Evolutionary conservation across 2,888 invertebrate genomes (phyloP).

Genomic region (Sicus ferrugineus): DNA sequence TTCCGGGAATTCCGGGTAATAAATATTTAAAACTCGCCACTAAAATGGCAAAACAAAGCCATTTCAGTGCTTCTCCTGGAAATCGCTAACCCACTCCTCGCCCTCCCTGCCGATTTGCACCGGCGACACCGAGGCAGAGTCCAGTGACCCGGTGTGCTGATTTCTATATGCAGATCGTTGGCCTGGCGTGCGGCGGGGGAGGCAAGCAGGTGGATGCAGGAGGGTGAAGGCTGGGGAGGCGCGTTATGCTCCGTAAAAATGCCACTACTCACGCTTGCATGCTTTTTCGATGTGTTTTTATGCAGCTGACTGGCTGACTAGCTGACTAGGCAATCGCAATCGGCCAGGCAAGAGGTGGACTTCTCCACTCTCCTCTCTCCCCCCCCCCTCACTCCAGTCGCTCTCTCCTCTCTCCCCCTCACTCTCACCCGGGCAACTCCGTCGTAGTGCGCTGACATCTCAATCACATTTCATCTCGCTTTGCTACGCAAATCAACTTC

Average conservation of each 20-base stretch:
- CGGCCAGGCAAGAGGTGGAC: background rate
- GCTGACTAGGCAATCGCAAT: background rate
- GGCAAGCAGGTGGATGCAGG: background rate
- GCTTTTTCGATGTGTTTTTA: conserved; percentile 12
- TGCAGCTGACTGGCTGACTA: conserved; percentile 13
- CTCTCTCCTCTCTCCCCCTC: background rate
- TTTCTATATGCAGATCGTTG: background rate
- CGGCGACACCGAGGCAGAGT: background rate
- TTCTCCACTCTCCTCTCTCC: too few relatives aligned
- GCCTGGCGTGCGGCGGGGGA: background rate
- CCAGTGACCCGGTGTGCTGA: conserved; percentile 22
- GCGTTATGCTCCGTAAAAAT: background rate
- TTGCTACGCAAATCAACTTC: background rate
- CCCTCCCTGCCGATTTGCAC: too few relatives aligned
- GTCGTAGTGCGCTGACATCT: background rate
- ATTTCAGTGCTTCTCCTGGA: background rate
- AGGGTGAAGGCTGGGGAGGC: background rate
- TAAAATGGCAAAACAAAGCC: background rate
- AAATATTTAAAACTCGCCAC: too few relatives aligned
- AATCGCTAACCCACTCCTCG: background rate
- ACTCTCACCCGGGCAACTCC: background rate
- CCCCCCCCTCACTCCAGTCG: background rate
- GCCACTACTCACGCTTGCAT: background rate
- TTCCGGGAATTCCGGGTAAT: too few relatives aligned
- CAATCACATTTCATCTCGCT: background rate